phyloP scores from a whole-genome alignment of 2,888 invertebrate species.

The Epistrophe eligans region DNA sequence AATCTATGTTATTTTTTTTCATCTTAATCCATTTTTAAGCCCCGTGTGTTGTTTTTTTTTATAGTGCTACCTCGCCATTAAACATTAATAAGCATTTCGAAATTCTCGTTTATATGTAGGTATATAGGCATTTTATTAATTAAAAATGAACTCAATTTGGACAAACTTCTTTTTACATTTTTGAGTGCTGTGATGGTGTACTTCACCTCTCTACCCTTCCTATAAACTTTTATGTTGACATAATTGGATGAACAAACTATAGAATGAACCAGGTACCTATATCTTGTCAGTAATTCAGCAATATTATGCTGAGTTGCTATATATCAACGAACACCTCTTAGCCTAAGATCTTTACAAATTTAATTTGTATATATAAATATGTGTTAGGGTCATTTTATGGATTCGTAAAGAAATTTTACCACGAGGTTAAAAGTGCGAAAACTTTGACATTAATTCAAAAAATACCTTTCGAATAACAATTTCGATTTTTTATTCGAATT shows the following conservation, averaged over 20 bases:
- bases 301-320: not conserved
- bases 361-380: not conserved
- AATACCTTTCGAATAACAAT: too few relatives aligned
- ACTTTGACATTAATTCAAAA: not conserved
- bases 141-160: not conserved
- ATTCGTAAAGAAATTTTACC: not conserved
- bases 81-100: not conserved
- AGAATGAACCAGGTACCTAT: conserved; percentile 33
- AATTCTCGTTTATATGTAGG: not conserved
- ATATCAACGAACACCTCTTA: not conserved
- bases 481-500: too few relatives aligned
- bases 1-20: not conserved
- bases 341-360: conserved; percentile 10
- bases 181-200: not conserved
- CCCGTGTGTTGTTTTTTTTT: not conserved
- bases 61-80: not conserved
- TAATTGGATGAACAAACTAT: conserved; percentile 56
- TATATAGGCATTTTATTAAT: conserved; percentile 6
- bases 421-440: not conserved
- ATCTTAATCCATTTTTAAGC: not conserved
- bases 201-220: not conserved
- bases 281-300: conserved; percentile 10
- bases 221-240: not conserved
- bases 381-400: not conserved
- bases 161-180: not conserved